These are phyloP conservation scores for Phocides pigmalion DNA, from an alignment of 1,140 invertebrate genomes.

Conservation along the genomic window DNA sequence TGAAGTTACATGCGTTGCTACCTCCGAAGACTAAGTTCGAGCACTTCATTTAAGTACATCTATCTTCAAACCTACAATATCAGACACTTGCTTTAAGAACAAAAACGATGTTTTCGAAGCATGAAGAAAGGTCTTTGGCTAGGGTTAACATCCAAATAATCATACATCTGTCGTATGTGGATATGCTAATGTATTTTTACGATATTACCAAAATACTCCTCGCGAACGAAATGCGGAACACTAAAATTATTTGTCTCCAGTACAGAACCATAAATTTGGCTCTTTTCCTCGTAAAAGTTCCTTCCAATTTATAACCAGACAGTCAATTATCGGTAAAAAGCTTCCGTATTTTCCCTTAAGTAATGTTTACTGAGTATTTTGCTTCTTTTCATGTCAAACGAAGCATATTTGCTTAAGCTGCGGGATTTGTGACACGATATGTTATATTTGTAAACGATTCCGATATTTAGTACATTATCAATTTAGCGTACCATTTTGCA, in stretches of 20 bases:
- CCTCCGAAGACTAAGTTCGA: too few species aligned
- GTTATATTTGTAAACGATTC: slow-evolving; percentile 7
- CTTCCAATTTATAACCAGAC: slow-evolving; percentile 35
- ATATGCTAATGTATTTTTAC: slow-evolving; percentile 19
- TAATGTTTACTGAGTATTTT: slow-evolving; percentile 28
- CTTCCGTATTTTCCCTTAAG: slow-evolving; percentile 34
- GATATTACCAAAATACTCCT: slow-evolving; percentile 15
- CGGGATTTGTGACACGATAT: slow-evolving; percentile 6
- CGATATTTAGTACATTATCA: neutral
- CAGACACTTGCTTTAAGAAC: too few species aligned
- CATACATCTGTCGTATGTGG: too few species aligned
- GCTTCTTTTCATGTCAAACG: slow-evolving; percentile 28
- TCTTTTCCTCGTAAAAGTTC: slow-evolving; percentile 34
- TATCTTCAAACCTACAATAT: too few species aligned
- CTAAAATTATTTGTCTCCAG: slow-evolving; percentile 35
- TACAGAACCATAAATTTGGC: slow-evolving; percentile 30
- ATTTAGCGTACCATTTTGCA: neutral
- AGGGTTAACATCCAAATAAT: neutral
- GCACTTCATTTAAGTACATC: too few species aligned
- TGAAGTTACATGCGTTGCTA: too few species aligned
- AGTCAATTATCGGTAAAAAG: slow-evolving; percentile 37
- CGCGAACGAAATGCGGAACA: slow-evolving; percentile 21
- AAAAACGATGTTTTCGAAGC: too few species aligned
- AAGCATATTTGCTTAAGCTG: slow-evolving; percentile 17
- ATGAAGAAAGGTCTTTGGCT: too few species aligned